Base-by-base conservation (phyloP, 2,797 vertebrate species). In the Ptychobarbus kaznakovi region DNA sequence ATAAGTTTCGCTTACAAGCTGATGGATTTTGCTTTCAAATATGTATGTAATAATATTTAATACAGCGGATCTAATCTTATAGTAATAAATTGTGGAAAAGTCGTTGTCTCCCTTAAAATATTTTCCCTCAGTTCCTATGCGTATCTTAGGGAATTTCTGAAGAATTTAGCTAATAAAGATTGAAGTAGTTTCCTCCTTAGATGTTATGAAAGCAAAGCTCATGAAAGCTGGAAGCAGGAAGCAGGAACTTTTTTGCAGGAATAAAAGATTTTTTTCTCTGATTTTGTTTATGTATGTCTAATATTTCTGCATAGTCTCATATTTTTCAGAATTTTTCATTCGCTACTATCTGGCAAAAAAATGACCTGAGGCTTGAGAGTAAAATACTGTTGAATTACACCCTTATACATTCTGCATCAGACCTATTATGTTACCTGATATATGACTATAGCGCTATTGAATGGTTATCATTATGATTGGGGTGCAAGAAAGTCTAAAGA, bases 111-210 rank as follows among this genome's bases (percentile, higher is more conserved):
- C 77, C 25, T 44, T 7, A 9, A 28, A 49, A 80, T 66, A 51
- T 44, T 44, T 49, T 46, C 18, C 10, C 28, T 44, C 15, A 46
- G 78, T 56, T 76, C 6, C 32, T 25, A 42, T 6, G 20, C 22
- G 1, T 51, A 22, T 75, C 12, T 70, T 22, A 10, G 22, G 22
- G 10, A 65, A 74, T 22, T 76, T 65, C 46, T 73, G 32, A 80
- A 35, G 49, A 82, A 77, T 77, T 51, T 42, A 9, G n/a, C 25
- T 78, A 20, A 20, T 16, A 35, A 12, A 83, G 89, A 88, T 38
- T 81, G 86, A 92, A 89, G 72, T 89, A 61, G 86, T 89, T 80
- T 80, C 82, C 80, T 86, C 58, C 80, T 87, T 44, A 20, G 15
- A 32, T 63, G 22, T 90, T 91, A 84, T 1, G 20, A 69, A 80